These are phyloP conservation scores for Donacobius atricapilla DNA, from an alignment of 2,113 vertebrate species.

Conservation along the genomic window DNA sequence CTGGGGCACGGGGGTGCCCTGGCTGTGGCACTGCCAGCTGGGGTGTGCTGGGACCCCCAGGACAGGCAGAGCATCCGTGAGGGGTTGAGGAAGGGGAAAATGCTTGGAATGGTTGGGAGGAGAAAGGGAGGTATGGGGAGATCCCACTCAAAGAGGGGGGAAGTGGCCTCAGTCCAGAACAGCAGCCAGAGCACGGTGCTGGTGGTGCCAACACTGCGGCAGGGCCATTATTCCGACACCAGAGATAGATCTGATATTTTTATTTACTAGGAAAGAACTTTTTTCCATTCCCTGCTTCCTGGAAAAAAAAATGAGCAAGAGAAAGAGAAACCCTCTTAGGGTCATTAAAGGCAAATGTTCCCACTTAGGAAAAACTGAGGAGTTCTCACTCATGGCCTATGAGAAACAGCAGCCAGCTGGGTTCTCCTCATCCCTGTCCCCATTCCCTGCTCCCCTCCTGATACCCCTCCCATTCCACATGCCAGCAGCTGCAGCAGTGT, in stretches of 20 bases:
- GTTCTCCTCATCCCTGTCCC: background rate
- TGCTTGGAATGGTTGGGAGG: background rate
- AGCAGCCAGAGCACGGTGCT: background rate
- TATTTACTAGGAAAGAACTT: background rate
- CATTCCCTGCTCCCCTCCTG: background rate
- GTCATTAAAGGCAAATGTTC: slow-evolving; percentile 54
- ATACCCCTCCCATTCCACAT: rapidly evolving
- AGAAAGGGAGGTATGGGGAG: background rate
- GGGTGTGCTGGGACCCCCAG: background rate
- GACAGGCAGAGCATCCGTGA: rapidly evolving
- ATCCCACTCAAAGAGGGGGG: rapidly evolving
- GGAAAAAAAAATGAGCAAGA: rapidly evolving
- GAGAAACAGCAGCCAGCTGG: background rate
- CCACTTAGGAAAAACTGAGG: background rate
- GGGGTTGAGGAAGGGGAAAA: background rate
- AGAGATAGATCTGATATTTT: background rate
- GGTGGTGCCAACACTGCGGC: rapidly evolving
- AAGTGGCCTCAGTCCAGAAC: rapidly evolving
- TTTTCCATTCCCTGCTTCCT: background rate
- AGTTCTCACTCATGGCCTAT: background rate
- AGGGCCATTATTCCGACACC: rapidly evolving
- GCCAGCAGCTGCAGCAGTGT: no score
- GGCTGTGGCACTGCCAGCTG: background rate
- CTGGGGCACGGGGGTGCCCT: no score
- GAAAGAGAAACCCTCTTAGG: background rate